Base-by-base conservation (phyloP, 2,888 invertebrate species). In the Merodon equestris region DNA sequence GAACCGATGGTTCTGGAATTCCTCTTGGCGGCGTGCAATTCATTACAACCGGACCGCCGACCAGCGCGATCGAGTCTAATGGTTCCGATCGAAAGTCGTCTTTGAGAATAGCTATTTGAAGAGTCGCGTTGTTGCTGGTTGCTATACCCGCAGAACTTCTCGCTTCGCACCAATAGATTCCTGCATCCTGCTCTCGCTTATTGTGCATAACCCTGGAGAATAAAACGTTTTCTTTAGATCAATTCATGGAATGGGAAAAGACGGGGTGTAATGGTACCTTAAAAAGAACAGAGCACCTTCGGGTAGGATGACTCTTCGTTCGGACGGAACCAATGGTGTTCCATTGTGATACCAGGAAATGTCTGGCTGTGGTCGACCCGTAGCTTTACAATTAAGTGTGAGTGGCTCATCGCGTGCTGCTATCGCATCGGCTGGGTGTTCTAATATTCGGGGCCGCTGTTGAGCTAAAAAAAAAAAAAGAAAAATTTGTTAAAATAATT, bases 91-190 rank as follows among this genome's bases (percentile, higher is more conserved):
- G 83, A 71, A 85, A 85, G 47, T 84, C 85, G 77, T 84, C 84
- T 54, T 83, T 83, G 9, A 85, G 75, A 15, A 83, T 92, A 87
- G 94, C 94, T 83, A 94, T 93, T 88, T 94, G 93, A 82, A 96
- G 91, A 47, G 94, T 93, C 54, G 95, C 96, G 87, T 95, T 95
- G 82, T 93, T 90, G 85, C 94, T 94, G 82, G 91, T 90, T 50
- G 92, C 93, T 51, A 91, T 91, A n/a, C 95, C 95, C 36, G 92
- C 92, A 68, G 91, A 89, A 87, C 95, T 96, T 83, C 91, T 91
- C 2, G 95, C 95, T 76, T 94, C 93, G 86, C 95, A 95, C 93
- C 94, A 94, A 87, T 95, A 96, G 17, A 93, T 92, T 7, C 95
- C 95, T 12, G 93, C 92, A 84, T 93, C 93, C 82, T 93, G 93